Conservation (phyloP, 2,113 vertebrate genomes). For the Chunga burmeisteri region DNA sequence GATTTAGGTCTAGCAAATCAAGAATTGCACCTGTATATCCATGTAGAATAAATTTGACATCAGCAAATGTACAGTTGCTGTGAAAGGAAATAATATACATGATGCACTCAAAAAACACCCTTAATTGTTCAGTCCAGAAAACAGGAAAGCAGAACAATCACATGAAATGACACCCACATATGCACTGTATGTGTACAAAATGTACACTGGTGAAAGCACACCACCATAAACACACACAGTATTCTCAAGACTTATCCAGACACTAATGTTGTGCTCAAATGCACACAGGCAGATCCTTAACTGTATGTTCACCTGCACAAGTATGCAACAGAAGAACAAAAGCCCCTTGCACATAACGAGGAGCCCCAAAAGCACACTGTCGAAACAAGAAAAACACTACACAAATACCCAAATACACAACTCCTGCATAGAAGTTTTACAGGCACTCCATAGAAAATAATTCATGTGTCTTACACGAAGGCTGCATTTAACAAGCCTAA, state of each 20-base stretch:
- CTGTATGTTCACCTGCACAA: background rate
- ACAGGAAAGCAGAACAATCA: slow-evolving; percentile 12
- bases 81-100: background rate
- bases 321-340: background rate
- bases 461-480: background rate
- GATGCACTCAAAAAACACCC: background rate
- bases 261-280: background rate
- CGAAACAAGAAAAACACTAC: background rate
- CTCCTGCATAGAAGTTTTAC: background rate
- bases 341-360: background rate
- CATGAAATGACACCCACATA: background rate
- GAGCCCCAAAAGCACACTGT: background rate
- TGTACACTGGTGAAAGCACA: background rate
- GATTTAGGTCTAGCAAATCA: background rate
- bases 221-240: background rate
- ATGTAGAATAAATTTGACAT: background rate
- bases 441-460: background rate
- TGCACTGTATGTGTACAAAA: background rate
- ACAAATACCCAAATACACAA: background rate
- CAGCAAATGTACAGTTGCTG: background rate
- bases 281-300: background rate
- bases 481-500: background rate
- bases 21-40: background rate
- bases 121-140: background rate
- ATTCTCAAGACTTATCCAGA: background rate